Evolutionary conservation across 2,888 invertebrate species (phyloP), one percentile per base, ranked within the genome.

Genomic region (Luperina testacea): DNA sequence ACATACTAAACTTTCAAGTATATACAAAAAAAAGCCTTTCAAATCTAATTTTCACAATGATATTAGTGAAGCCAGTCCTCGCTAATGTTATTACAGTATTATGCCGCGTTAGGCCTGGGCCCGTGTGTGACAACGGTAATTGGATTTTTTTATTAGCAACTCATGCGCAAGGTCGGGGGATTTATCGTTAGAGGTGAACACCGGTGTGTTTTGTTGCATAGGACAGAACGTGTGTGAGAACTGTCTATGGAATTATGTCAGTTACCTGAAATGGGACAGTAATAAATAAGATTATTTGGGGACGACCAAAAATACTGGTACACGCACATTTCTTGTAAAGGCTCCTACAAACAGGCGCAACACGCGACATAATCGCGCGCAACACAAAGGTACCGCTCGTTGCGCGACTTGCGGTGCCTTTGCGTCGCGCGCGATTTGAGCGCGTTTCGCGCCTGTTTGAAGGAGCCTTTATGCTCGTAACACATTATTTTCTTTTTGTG

Each of bases 21-120:
- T 0, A 0, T 32, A 59, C 3, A 9, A 61, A 71, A 87, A 75
- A 83, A 83, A 77, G 69, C 71, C 75, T 74, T 84, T 79, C 17
- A 81, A 90, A 91, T 90, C 89, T 88, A 83, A 91, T 91, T 90
- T 87, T 70, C 78, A 86, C 89, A 89, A 90, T 88, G 72, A 81
- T 78, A 90, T 92, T 92, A 91, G 27, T 38, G 89, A 89, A 89
- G 88, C 87, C 90, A 9, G 71, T 53, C n/a, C 9, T 75, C 42
- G 32, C 20, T 91, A 90, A 91, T 88, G 79, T 73, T 77, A 88
- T 90, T 83, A 87, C 68, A 64, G 74, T 69, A 72, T 75, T 69
- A 74, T 80, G 78, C 75, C 72, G 64, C 63, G 80, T 83, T 71
- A 72, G 63, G 65, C 5, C 45, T 20, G 63, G 32, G 67, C 68